Percentiles rank a stretch among this genome's conserved stretches.
phyloP scores from a whole-genome alignment of 1,140 invertebrate genomes.

The Aphelinus certus region DNA sequence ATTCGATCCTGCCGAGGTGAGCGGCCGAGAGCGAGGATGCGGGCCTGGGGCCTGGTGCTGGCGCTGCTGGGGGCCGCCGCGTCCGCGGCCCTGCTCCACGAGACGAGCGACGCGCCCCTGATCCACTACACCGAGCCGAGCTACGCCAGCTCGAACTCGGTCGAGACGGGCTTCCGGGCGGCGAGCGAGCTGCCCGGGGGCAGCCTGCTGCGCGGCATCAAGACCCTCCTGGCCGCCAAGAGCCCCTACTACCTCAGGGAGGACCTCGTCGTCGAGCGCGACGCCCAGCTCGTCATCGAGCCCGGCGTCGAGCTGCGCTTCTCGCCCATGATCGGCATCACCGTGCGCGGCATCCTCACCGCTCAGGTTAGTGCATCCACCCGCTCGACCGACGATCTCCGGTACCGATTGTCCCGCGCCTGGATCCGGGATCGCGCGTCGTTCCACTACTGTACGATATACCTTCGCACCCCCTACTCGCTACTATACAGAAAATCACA shows the following conservation, averaged over 20 bases:
- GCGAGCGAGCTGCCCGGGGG: constrained; percentile 73
- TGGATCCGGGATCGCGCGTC: too few species aligned
- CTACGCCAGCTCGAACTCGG: constrained; percentile 43
- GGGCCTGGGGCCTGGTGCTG: constrained; percentile 12
- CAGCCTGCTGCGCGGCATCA: constrained; percentile 66
- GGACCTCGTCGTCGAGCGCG: constrained; percentile 81
- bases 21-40: too few species aligned
- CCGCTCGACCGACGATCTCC: too few species aligned
- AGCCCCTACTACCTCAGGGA: constrained; percentile 83
- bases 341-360: constrained; percentile 84
- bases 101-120: constrained; percentile 46
- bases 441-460: too few species aligned
- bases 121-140: constrained; percentile 63
- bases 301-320: constrained; percentile 88
- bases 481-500: too few species aligned
- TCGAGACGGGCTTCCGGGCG: constrained; percentile 43
- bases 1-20: not conserved
- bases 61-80: constrained; percentile 27
- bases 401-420: too few species aligned
- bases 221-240: constrained; percentile 64
- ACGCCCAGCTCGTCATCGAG: constrained; percentile 81
- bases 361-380: constrained; percentile 80
- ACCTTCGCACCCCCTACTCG: too few species aligned
- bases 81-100: not conserved
- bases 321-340: constrained; percentile 89